A percentile compares a stretch with the other conserved stretches of the same genome.
These are phyloP conservation scores for Microvelia longipes DNA, from an alignment of 1,140 invertebrate species.

Conservation along the genomic window DNA sequence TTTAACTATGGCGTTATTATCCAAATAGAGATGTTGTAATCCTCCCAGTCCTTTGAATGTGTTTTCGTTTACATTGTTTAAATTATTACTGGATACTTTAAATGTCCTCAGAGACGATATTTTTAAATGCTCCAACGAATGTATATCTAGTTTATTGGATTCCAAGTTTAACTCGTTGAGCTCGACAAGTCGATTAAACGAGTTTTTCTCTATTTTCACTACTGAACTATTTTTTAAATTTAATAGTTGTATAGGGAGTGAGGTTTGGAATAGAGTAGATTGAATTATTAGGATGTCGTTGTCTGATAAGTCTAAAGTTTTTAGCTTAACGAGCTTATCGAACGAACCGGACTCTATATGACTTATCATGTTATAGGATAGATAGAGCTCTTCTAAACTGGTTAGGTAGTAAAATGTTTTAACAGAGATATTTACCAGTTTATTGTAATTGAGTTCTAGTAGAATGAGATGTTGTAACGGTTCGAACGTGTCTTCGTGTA, in stretches of 20 bases:
- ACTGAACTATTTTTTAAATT: conserved; percentile 45
- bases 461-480: conserved; percentile 57
- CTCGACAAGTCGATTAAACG: conserved; percentile 45
- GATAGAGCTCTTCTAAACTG: conserved; percentile 47
- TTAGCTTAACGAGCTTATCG: conserved; percentile 40
- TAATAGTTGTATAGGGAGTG: conserved; percentile 38
- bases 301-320: conserved; percentile 44
- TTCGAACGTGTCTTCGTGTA: conserved; percentile 63
- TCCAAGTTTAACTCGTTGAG: conserved; percentile 53
- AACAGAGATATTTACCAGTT: conserved; percentile 43
- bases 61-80: conserved; percentile 42
- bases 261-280: conserved; percentile 42
- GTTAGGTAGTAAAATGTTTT: conserved; percentile 47
- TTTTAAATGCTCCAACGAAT: conserved; percentile 47
- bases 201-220: conserved; percentile 40
- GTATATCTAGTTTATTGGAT: conserved; percentile 50
- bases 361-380: conserved; percentile 41
- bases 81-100: conserved; percentile 55
- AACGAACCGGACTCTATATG: conserved; percentile 41
- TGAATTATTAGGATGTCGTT: conserved; percentile 40
- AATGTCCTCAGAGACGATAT: conserved; percentile 54
- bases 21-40: conserved; percentile 50
- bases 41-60: conserved; percentile 56
- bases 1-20: conserved; percentile 46
- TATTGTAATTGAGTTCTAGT: conserved; percentile 62